Base-by-base conservation (phyloP, 2,797 vertebrate species). In the Poeciliopsis infans region DNA sequence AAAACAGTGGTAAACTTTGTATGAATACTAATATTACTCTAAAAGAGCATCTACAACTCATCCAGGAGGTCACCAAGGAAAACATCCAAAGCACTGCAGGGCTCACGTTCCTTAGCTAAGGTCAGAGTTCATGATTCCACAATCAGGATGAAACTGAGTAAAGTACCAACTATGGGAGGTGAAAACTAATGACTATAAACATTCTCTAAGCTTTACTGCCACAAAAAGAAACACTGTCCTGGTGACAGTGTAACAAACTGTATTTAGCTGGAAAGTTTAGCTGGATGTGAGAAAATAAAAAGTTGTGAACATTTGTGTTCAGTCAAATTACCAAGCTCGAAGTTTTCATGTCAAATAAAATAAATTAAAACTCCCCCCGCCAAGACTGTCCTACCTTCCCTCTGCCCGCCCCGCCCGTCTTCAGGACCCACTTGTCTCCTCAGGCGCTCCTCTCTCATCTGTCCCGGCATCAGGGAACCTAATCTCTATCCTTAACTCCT, bases 391-490 rank as follows among this genome's bases (percentile, higher is more conserved):
- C 36, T 12, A 25, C 36, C 20, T 11, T 23, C 1, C 64, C 69
- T 43, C 75, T 79, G 83, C 69, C 77, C 3, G 79, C 12, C 45
- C 45, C 13, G 79, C 83, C 82, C 78, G 78, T 88, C 80, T 86
- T 80, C 78, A 80, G 81, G 86, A 90, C 84, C 74, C 72, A 45
- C 73, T 83, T 39, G 46, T 92, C 85, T 91, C 89, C 39, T 49
- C 68, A 75, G 85, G 86, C 76, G 0, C 80, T 84, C 74, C 75
- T 86, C 89, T 91, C 88, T 89, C 93, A 92, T 93, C 89, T 93
- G 87, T 86, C 81, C 80, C 43, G 83, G 90, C 93, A 93, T 92
- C 92, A 92, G 80, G 87, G 89, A 94, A 94, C 87, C 89, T 92
- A 92, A 95, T 93, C 90, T 89, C 49, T 80, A 84, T 85, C 91